Conservation (phyloP, 2,888 invertebrate species). For the Meloe dianella region DNA sequence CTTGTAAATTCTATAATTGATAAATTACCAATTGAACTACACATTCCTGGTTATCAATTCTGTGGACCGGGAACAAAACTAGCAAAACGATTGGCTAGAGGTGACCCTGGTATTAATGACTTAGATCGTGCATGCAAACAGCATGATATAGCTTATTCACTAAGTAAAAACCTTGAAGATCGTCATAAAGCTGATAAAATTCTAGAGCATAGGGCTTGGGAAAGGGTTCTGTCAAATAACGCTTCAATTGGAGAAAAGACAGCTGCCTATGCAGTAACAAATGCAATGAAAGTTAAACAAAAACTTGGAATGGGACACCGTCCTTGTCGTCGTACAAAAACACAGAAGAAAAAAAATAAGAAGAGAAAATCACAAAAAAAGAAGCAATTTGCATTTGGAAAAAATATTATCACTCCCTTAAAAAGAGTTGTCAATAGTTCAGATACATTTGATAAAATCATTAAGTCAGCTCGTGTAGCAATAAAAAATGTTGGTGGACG, state of each 20-base stretch:
- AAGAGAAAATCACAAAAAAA: too few species aligned
- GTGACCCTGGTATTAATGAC: slow-evolving; percentile 49
- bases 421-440: slow-evolving; percentile 9
- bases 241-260: slow-evolving; percentile 46
- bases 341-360: not conserved
- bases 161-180: slow-evolving; percentile 30
- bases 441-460: slow-evolving; percentile 18
- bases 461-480: slow-evolving; percentile 28
- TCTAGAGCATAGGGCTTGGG: slow-evolving; percentile 45
- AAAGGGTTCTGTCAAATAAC: slow-evolving; percentile 44
- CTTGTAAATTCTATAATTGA: slow-evolving; percentile 39
- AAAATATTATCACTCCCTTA: not conserved
- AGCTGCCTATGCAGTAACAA: too few species aligned
- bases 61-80: slow-evolving; percentile 44
- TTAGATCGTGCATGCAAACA: slow-evolving; percentile 49
- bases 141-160: slow-evolving; percentile 50
- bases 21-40: slow-evolving; percentile 40
- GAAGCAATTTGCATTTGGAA: too few species aligned
- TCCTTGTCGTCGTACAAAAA: slow-evolving; percentile 43
- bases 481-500: slow-evolving; percentile 23
- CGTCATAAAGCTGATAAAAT: too few species aligned
- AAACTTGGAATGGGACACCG: too few species aligned
- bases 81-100: slow-evolving; percentile 42
- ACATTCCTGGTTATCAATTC: too few species aligned
- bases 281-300: too few species aligned